Base-by-base conservation (phyloP, 2,113 vertebrate species). In the Dicrurus megarhynchus region DNA sequence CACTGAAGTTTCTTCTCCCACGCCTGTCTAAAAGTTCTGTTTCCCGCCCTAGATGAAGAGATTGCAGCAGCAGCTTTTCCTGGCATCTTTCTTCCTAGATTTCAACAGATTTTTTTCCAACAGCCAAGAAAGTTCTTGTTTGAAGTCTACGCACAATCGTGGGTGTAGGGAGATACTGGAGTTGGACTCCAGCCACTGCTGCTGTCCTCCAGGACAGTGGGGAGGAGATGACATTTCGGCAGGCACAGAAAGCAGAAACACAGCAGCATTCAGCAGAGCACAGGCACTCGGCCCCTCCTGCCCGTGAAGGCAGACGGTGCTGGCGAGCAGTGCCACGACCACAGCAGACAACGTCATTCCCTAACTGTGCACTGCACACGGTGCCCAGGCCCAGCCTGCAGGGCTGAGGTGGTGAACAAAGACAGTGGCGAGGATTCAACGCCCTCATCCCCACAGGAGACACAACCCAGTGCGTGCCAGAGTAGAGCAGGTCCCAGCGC, bases 381-480 rank as follows among this genome's bases (percentile, higher is more conserved):
- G 55, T 33, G 17, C 26, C 63, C 55, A 69, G 75, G 57, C 13
- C 30, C 63, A 35, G 46, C 4, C 47, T 44, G 41, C 46, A 20
- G 46, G 61, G 69, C 64, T 35, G 39, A 47, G 0, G 5, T 2
- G 37, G n/a, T 20, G 52, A 39, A 74, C 12, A 32, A n/a, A 33
- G 57, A 50, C 7, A 3, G n/a, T 20, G 42, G 70, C 0, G 1
- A 77, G 41, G 35, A 71, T 44, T 41, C 60, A 84, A 47, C 71
- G 11, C 16, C 47, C 53, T n/a, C 3, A 0, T 41, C n/a, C 63
- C 8, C 44, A 32, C 0, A 0, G 67, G 28, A 76, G 53, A 37
- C 41, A 73, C 44, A 49, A 5, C 22, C 11, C 57, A 20, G 57
- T 0, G 41, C 0, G 0, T 7, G 3, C 0, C 35, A 65, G 67